phyloP scores from a whole-genome alignment of 2,113 vertebrate genomes.

The Corythornis vintsioides region DNA sequence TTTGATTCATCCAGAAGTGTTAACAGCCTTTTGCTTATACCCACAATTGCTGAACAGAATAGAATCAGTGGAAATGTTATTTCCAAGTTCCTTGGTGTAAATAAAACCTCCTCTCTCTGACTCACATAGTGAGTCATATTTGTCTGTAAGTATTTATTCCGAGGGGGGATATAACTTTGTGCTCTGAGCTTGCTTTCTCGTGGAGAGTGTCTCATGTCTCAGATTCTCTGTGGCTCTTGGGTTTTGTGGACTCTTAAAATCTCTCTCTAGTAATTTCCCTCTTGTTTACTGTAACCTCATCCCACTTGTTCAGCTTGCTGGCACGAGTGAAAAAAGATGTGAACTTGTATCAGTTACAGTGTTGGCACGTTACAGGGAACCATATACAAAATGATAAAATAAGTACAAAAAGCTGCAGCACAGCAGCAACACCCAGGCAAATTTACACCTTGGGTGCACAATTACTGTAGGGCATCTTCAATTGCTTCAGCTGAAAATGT shows the following conservation, averaged over 20 bases:
- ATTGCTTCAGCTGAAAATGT: background rate
- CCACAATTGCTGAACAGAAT: conserved; percentile 55
- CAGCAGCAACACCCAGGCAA: conserved; percentile 16
- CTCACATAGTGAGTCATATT: conserved; percentile 56
- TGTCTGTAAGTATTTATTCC: background rate
- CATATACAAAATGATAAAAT: conserved; percentile 4
- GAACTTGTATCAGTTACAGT: background rate
- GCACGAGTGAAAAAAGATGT: background rate
- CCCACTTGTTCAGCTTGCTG: conserved; percentile 18
- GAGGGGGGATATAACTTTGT: background rate
- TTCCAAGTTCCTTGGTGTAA: conserved; percentile 58
- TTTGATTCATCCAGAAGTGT: conserved; percentile 65
- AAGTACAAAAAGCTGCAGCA: background rate
- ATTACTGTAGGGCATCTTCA: background rate
- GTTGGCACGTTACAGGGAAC: background rate
- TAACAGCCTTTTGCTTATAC: conserved; percentile 59
- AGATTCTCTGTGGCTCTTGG: background rate
- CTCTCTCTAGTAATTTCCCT: background rate
- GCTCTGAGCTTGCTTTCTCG: background rate
- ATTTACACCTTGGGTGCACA: background rate
- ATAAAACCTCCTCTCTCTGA: conserved; percentile 69
- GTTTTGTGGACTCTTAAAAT: conserved; percentile 28
- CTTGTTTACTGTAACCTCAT: conserved; percentile 36
- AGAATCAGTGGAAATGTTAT: conserved; percentile 66
- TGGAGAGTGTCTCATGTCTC: background rate